phyloP scores from a whole-genome alignment of 2,113 vertebrate species.

The Albula goreensis region DNA sequence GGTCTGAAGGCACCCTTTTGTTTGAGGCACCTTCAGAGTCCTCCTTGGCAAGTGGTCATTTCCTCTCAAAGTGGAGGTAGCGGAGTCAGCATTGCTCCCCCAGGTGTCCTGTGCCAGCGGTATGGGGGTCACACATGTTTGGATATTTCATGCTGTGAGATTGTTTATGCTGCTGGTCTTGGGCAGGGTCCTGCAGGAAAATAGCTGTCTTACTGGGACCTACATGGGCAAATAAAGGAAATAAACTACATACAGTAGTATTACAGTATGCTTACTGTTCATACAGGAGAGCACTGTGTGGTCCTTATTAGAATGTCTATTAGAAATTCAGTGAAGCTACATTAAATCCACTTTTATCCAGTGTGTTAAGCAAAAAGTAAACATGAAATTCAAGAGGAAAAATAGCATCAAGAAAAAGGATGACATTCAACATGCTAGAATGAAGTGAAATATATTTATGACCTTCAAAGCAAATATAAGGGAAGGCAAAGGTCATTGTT shows the following conservation, averaged over 20 bases:
- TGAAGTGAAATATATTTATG: not conserved
- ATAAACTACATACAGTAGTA: too few species aligned
- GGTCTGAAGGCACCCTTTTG: not conserved
- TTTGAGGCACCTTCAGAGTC: not conserved
- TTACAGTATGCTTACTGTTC: too few species aligned
- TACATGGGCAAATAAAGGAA: too few species aligned
- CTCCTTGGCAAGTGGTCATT: not conserved
- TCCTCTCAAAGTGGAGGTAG: not conserved
- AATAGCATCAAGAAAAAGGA: not conserved
- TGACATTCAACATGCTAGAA: not conserved
- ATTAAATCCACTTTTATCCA: not conserved
- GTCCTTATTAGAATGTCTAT: not conserved
- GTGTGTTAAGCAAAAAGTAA: not conserved
- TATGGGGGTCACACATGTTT: not conserved
- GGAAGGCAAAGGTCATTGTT: not conserved
- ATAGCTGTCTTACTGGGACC: too few species aligned
- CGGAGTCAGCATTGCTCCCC: not conserved
- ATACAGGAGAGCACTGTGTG: too few species aligned
- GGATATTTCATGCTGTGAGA: not conserved
- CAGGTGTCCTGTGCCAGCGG: not conserved
- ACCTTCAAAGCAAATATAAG: not conserved
- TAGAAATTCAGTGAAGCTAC: not conserved
- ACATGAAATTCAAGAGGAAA: not conserved
- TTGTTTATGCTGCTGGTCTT: too few species aligned
- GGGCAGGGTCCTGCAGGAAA: too few species aligned